Evolutionary conservation across 1,140 invertebrate species (phyloP).

Genomic region (Berghia stephanieae): DNA sequence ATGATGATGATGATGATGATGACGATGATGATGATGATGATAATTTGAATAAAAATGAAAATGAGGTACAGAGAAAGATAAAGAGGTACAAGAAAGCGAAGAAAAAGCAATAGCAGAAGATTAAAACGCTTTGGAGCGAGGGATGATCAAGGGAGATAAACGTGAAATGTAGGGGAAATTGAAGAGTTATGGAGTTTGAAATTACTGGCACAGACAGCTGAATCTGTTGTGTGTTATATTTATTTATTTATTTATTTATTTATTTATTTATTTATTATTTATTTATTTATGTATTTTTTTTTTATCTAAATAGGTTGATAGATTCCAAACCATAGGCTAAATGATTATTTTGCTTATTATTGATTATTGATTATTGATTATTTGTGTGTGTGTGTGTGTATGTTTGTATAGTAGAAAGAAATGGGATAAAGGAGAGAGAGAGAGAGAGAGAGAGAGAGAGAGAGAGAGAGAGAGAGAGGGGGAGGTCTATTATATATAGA

Average conservation of each 20-base stretch:
- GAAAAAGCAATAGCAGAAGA: no score
- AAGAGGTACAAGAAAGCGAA: no score
- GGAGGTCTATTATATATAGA: no score
- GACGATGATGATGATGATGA: not conserved
- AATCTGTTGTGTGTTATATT: not conserved
- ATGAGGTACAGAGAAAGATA: no score
- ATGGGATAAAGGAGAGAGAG: not conserved
- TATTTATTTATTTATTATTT: constrained; percentile 1
- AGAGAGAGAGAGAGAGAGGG: constrained; percentile 2
- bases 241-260: constrained; percentile 1
- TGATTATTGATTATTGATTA: not conserved
- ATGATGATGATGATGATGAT: not conserved
- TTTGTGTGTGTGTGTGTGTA: not conserved
- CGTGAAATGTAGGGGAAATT: not conserved
- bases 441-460: not conserved
- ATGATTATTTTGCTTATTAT: not conserved
- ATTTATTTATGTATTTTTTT: constrained; percentile 58
- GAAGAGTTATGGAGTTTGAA: not conserved
- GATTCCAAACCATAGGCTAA: not conserved
- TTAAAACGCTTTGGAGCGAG: no score
- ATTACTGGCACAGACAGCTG: not conserved
- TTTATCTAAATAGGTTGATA: constrained; percentile 34
- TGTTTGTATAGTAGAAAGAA: not conserved
- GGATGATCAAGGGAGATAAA: no score
- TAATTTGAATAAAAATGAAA: constrained; percentile 37